Percentiles rank a stretch among this genome's conserved stretches.
Evolutionary conservation across 2,113 vertebrate species (phyloP).

Genomic region (Cisticola juncidis): DNA sequence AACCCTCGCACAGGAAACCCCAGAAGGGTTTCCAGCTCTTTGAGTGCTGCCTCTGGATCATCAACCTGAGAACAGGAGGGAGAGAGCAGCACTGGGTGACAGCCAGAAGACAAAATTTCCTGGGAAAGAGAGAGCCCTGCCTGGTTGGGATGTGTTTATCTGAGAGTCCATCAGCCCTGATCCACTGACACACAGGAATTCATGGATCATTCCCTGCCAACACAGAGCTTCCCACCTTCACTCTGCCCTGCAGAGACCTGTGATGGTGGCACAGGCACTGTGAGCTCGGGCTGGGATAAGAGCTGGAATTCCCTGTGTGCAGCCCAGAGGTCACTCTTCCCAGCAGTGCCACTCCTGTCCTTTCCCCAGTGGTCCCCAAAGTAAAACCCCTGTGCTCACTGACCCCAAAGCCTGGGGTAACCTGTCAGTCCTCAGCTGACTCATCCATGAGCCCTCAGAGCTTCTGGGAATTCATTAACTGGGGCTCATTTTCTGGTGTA

Average conservation of each 20-base stretch:
- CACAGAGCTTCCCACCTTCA: neutral
- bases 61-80: constrained; percentile 66
- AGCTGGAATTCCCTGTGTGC: neutral
- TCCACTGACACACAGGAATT: neutral
- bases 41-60: constrained; percentile 69
- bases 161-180: neutral
- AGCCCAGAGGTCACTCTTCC: neutral
- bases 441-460: neutral
- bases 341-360: neutral
- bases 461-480: neutral
- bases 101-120: neutral
- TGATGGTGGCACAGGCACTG: neutral
- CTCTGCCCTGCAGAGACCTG: neutral
- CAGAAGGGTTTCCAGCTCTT: constrained; percentile 73
- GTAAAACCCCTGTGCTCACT: neutral
- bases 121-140: neutral
- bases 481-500: neutral
- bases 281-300: neutral
- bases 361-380: neutral
- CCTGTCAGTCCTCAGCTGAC: neutral
- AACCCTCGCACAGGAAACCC: constrained; percentile 68
- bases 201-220: neutral
- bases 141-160: neutral
- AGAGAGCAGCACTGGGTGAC: neutral
- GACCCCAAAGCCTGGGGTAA: neutral